phyloP scores from a whole-genome alignment of 2,113 vertebrate species.

The Centrocercus urophasianus region DNA sequence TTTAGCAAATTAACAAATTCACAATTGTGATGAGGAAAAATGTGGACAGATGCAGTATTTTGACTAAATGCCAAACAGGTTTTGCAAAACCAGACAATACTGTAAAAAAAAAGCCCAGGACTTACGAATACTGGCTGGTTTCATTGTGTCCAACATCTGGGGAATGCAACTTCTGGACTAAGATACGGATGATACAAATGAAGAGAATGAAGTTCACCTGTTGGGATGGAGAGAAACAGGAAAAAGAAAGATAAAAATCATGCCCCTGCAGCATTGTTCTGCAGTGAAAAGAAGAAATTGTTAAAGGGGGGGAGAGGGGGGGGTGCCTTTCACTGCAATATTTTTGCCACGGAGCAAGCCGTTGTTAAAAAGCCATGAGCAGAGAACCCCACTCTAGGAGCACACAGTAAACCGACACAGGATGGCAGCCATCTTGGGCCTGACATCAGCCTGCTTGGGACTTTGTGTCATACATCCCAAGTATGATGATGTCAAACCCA shows the following conservation, averaged over 20 bases:
- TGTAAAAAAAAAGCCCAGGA: background rate
- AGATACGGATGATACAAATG: constrained; percentile 93
- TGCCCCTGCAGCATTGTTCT: background rate
- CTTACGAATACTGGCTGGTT: constrained; percentile 93
- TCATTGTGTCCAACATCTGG: constrained; percentile 90
- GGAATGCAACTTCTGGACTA: constrained; percentile 94
- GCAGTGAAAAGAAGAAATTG: background rate
- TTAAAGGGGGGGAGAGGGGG: background rate
- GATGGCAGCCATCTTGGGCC: constrained; percentile 78
- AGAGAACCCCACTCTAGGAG: constrained; percentile 6
- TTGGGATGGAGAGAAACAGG: background rate
- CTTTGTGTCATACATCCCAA: constrained; percentile 79
- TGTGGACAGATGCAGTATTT: background rate
- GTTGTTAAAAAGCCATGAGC: constrained; percentile 38
- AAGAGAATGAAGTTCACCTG: constrained; percentile 95
- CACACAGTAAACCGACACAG: constrained; percentile 66
- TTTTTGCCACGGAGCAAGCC: background rate
- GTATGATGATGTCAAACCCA: constrained; percentile 83
- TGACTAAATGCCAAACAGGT: background rate
- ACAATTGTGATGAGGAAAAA: background rate
- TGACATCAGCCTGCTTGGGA: constrained; percentile 80
- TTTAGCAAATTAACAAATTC: background rate
- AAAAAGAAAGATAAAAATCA: background rate
- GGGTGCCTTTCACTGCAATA: background rate
- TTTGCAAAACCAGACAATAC: accelerated